Conservation (phyloP, 64 coral and sea anemone species). For the Stichodactyla helianthus region DNA sequence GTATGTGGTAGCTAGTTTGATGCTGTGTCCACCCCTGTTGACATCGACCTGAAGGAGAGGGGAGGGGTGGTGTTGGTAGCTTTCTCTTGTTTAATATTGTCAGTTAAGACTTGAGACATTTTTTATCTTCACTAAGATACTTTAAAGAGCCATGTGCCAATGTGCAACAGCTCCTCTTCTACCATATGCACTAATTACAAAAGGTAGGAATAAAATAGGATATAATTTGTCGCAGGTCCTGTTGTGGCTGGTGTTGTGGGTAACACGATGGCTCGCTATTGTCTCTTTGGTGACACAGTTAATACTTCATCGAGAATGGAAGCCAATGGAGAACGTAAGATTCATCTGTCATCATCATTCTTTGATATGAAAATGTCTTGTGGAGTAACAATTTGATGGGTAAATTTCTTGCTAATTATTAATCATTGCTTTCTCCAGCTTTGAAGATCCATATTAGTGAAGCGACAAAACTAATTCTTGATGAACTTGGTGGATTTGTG, state of each 20-base stretch:
- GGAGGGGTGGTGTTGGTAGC: not conserved
- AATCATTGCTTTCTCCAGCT: not conserved
- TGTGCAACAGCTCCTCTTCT: not conserved
- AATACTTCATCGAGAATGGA: constrained; percentile 96
- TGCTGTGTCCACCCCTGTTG: too few relatives aligned
- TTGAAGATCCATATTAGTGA: constrained; percentile 84
- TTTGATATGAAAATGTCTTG: not conserved
- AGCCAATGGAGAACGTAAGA: constrained; percentile 78
- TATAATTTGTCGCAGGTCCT: constrained; percentile 41
- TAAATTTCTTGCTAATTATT: not conserved
- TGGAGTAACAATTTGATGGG: too few relatives aligned
- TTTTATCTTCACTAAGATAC: too few relatives aligned
- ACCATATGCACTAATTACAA: not conserved
- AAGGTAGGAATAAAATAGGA: not conserved
- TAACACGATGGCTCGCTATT: constrained; percentile 89
- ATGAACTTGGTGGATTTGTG: constrained; percentile 69
- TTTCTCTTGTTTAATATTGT: too few relatives aligned
- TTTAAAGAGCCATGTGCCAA: too few relatives aligned
- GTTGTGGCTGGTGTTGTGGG: constrained; percentile 95
- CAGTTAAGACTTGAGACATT: too few relatives aligned
- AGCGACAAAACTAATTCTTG: constrained; percentile 59
- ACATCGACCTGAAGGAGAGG: too few relatives aligned
- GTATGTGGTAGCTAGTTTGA: constrained; percentile 6
- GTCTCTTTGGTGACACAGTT: constrained; percentile 94
- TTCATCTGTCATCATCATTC: not conserved